Evolutionary conservation across 2,888 invertebrate genomes (phyloP), one percentile per base, ranked within the genome.

Genomic region (Melanchra persicariae): DNA sequence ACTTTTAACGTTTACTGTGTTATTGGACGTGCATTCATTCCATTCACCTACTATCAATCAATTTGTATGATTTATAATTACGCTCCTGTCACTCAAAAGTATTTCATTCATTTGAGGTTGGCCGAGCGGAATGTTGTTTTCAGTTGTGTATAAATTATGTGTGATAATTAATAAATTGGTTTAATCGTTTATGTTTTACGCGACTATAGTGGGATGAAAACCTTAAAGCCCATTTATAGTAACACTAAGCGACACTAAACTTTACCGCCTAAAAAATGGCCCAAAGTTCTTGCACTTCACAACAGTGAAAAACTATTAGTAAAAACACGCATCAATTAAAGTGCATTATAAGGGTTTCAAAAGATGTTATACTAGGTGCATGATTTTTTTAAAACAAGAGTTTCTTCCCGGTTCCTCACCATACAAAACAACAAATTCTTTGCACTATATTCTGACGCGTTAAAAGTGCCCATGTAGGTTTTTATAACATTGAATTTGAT

Each of bases 21-120:
- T 62, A 64, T 51, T 58, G 60, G 61, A 65, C 47, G 30, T 45
- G 51, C 54, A 57, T 69, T 61, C 34, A 30, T 79, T 64, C 51
- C 51, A 61, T 61, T 64, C 57, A 22, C 30, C 19, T 59, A 61
- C 22, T 55, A 62, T 66, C 37, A 72, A 66, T 63, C 37, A 72
- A 60, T 62, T 51, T 30, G 10, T 54, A 54, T 62, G 58, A 58
- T 66, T 67, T 59, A 55, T 70, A n/a, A 34, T 24, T 37, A 70
- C n/a, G 12, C 5, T 12, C 17, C 30, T 30, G 55, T 70, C 61
- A 62, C 12, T 58, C 15, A 58, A 43, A 45, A 19, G 2, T 69
- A 26, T 58, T 69, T 73, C 12, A 45, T 5, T 43, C 1, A 62
- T 64, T 74, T 40, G 3, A 34, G 47, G 19, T 47, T 10, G 30